Base-by-base conservation (phyloP, 2,888 invertebrate genomes). In the Dicyrtoma fusca region DNA sequence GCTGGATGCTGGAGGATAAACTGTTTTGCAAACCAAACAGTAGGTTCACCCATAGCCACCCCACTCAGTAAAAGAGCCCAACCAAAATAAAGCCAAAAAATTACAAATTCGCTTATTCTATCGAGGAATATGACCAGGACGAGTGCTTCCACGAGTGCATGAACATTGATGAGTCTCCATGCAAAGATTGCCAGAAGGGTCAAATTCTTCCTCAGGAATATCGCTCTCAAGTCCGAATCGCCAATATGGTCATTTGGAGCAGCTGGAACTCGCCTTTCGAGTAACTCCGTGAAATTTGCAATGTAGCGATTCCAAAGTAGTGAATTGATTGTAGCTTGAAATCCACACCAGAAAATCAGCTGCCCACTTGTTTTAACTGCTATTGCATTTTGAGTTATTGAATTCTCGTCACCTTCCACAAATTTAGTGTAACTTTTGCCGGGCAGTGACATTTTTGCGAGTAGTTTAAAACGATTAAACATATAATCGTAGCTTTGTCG, bases 251-350 rank as follows among this genome's bases (percentile, higher is more conserved):
- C n/a, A n/a, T n/a, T 8, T 5, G 17, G 51, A n/a, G 49, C 14
- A 5, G 49, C 14, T 4, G 5, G 5, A 17, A 5, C 61, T 13
- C 3, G 13, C 19, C 45, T 44, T 26, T 93, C 92, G 44, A 94
- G 82, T 81, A 92, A 84, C 80, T 91, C 89, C 80, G 92, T 92
- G 82, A 92, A 94, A 5, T 90, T 84, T 63, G 90, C 90, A 79
- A 94, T 92, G 81, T 92, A 92, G 25, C 92, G 87, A 84, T 94
- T 93, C 94, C 94, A 94, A 11, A 90, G 89, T 70, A 90, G 84
- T 0, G 92, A 92, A 72, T 91, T 90, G 0, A 92, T 83, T 62
- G 91, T 82, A 82, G 93, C 86, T 82, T 91, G 92, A 75, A 78
- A 76, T 47, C 80, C 82, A 80, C 77, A 83, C 72, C 77, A 81